Base-by-base conservation (phyloP, 2,113 vertebrate species). In the Turdus rufiventris region DNA sequence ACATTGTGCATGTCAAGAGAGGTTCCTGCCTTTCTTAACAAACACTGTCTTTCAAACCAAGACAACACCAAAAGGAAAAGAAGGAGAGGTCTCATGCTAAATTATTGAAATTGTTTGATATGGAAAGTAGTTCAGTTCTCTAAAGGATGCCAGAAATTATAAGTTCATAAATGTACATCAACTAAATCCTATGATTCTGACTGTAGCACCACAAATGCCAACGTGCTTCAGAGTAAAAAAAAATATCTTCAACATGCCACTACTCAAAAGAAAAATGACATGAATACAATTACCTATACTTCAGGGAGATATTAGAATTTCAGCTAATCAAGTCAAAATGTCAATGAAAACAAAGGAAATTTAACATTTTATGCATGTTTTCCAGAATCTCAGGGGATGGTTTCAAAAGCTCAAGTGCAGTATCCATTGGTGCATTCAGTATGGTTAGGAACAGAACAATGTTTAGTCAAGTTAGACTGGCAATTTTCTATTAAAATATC, bases 251-350 rank as follows among this genome's bases (percentile, higher is more conserved):
- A 88, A 70, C 62, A 93, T 29, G 58, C 24, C 60, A 94, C 50
- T 65, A 45, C 51, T 88, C 6, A 14, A 88, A 54, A 71, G 34
- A 83, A 88, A 95, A 94, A 66, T 88, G 18, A 88, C 43, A 87
- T 43, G n/a, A 85, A 58, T 73, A 57, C 31, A 94, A 96, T 96
- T 92, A 89, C n/a, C 50, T 20, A 43, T 48, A 53, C 75, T 92
- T 96, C 18, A 60, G 65, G 78, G 81, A 96, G 68, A 93, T 89
- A 85, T 61, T 91, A 76, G 91, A 31, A 85, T 96, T 97, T 96
- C 91, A 96, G 53, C 24, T 96, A 95, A 97, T 96, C 96, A 96
- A 96, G 67, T 93, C 88, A 97, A 97, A 97, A 96, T 96, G 86
- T 92, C 93, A 88, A 34, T 45, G 89, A 96, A 94, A 80, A 96